Base-by-base conservation (phyloP, 2,113 vertebrate genomes). In the Misgurnus anguillicaudatus region DNA sequence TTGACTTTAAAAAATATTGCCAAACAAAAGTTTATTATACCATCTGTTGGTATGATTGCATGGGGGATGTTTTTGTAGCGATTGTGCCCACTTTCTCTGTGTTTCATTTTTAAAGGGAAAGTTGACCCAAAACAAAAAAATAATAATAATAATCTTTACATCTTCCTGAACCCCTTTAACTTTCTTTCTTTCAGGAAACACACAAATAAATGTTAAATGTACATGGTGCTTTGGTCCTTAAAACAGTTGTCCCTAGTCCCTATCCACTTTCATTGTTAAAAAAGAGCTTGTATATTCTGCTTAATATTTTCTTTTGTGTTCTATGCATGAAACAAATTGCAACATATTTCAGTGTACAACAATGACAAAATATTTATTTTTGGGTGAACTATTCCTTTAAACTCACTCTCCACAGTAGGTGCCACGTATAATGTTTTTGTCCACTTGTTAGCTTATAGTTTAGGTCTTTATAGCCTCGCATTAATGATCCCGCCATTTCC, bases 1-100 rank as follows among this genome's bases (percentile, higher is more conserved):
- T 85, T 57, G 3, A 57, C 72, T 86, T 87, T 72, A 45, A 73
- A 71, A 83, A 66, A 55, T 85, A 84, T 82, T 88, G 80, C 69
- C 71, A 84, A 78, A 82, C 74, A 16, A 58, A 79, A 80, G 41
- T 53, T 85, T 79, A 42, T 67, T 81, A 31, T 75, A 9, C 17
- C 55, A 47, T 55, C 31, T 65, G 67, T 55, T 41, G 38, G 78
- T 80, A 53, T 41, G 74, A 57, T 9, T 57, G 51, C 36, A 53
- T 45, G 7, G 17, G 21, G 45, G 24, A 41, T 19, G 65, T 48
- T 68, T 48, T 68, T 1, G 0, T 55, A 70, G 55, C 31, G 38
- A 11, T 31, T 31, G 24, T 31, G 42, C 42, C 42, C 6, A 45
- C 42, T 45, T 42, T n/a, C n/a, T 31, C 24, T 31, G 24, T 31